phyloP scores from a whole-genome alignment of 2,113 vertebrate genomes.

The Pachycephala philippinensis region DNA sequence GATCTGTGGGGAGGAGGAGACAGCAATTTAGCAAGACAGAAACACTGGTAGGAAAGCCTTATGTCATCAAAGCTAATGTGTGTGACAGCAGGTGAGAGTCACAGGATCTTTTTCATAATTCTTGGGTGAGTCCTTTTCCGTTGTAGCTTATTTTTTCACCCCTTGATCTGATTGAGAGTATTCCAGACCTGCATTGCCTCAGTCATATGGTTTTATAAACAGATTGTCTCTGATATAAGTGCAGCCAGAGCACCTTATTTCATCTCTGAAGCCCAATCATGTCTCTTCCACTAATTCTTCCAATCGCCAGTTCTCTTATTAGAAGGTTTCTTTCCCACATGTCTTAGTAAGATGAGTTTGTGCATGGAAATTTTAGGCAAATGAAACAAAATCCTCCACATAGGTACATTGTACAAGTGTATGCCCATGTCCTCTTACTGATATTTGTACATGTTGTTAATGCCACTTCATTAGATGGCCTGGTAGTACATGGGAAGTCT shows the following conservation, averaged over 20 bases:
- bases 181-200: neutral
- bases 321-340: neutral
- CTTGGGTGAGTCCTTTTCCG: neutral
- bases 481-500: neutral
- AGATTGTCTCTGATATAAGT: neutral
- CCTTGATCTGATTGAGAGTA: neutral
- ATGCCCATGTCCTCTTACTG: neutral
- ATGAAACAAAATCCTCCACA: neutral
- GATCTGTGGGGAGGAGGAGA: conserved; percentile 10
- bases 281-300: neutral
- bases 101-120: neutral
- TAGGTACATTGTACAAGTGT: neutral
- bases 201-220: neutral
- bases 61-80: neutral
- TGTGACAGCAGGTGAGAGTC: neutral
- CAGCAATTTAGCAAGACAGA: neutral
- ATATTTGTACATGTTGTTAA: neutral
- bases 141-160: neutral
- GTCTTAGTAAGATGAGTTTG: neutral
- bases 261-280: neutral
- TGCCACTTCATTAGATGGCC: neutral
- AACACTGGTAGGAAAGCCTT: neutral
- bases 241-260: neutral
- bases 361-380: neutral
- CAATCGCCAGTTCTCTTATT: neutral